phyloP scores from a whole-genome alignment of 23 tunicate species.

The Ciona savignyi region DNA sequence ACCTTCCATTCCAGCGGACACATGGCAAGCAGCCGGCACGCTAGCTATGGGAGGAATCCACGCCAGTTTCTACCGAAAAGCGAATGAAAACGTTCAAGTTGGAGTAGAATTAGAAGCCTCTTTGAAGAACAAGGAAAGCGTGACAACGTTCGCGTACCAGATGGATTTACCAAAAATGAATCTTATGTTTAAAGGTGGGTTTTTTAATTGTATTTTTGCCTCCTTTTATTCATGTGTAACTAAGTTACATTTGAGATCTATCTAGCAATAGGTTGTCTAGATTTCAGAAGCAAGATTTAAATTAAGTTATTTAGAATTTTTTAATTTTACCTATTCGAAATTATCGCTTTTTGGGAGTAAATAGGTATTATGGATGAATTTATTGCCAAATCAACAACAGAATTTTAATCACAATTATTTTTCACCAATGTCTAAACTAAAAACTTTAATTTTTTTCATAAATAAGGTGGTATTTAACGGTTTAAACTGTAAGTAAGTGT shows the following conservation, averaged over 20 bases:
- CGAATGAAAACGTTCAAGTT: slow-evolving; percentile 91
- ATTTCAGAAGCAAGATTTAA: too few relatives aligned
- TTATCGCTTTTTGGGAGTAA: too few relatives aligned
- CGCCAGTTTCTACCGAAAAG: slow-evolving; percentile 74
- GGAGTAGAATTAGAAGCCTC: slow-evolving; percentile 92
- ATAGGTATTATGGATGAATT: too few relatives aligned
- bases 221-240: neutral
- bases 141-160: slow-evolving; percentile 73
- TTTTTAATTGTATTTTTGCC: neutral
- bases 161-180: slow-evolving; percentile 95
- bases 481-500: too few relatives aligned
- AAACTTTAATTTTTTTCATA: too few relatives aligned
- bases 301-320: too few relatives aligned
- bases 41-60: slow-evolving; percentile 75
- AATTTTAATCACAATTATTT: too few relatives aligned
- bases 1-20: slow-evolving; percentile 40
- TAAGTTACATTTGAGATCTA: neutral
- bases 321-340: too few relatives aligned
- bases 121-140: slow-evolving; percentile 61
- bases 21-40: slow-evolving; percentile 80
- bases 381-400: too few relatives aligned
- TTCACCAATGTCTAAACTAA: too few relatives aligned
- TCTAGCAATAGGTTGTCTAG: neutral
- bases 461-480: too few relatives aligned
- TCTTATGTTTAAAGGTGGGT: slow-evolving; percentile 70